Evolutionary conservation across 2,113 vertebrate species (phyloP).

Genomic region (Pseudorectes ferrugineus): DNA sequence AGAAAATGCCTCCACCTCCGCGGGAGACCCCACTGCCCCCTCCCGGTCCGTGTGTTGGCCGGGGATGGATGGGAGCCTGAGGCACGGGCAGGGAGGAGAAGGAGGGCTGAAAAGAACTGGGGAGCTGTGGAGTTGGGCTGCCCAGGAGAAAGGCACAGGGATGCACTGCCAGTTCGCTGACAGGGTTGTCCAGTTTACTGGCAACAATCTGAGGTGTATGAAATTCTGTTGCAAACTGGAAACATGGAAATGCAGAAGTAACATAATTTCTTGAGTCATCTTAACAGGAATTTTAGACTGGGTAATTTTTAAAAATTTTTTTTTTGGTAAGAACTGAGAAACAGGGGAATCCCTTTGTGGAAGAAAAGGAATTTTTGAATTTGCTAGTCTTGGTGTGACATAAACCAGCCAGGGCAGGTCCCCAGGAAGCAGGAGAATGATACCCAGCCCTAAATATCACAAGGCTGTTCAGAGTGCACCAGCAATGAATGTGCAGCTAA

Average conservation of each 20-base stretch:
- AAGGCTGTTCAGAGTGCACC: neutral
- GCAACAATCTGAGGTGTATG: neutral
- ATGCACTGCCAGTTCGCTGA: neutral
- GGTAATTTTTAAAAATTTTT: neutral
- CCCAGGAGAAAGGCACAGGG: neutral
- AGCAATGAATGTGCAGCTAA: neutral
- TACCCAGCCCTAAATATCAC: neutral
- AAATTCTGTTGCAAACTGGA: neutral
- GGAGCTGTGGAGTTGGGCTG: neutral
- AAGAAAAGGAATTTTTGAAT: neutral
- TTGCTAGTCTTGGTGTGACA: neutral
- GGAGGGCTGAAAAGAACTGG: neutral
- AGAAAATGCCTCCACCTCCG: neutral
- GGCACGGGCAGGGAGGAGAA: neutral
- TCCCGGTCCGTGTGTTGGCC: neutral
- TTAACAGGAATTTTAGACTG: neutral
- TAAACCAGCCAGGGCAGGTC: neutral
- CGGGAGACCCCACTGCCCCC: neutral
- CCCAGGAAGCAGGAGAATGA: neutral
- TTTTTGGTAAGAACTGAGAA: neutral
- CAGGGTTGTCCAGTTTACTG: neutral
- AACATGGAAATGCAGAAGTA: conserved; percentile 32
- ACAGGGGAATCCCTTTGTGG: neutral
- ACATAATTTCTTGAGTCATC: neutral
- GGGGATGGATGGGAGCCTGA: neutral